Evolutionary conservation across 2,888 invertebrate genomes (phyloP).

Genomic region (Rhyacophila evoluta): DNA sequence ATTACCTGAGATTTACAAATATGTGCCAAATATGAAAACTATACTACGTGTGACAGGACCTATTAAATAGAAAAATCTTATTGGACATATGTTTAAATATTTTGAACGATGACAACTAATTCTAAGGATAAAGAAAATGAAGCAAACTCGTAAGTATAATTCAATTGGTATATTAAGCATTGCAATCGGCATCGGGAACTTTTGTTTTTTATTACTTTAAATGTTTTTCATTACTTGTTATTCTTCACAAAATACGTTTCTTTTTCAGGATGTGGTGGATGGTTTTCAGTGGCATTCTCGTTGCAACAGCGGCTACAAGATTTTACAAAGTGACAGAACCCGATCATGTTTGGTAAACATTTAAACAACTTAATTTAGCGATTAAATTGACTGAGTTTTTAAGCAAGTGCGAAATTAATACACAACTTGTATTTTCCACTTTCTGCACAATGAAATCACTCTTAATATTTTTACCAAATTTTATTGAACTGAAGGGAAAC

Average conservation of each 20-base stretch:
- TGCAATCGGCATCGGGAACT: too few species aligned
- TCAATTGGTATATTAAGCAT: too few species aligned
- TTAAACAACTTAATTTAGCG: too few species aligned
- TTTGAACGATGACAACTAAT: slow-evolving; percentile 33
- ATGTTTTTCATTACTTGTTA: too few species aligned
- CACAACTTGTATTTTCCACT: too few species aligned
- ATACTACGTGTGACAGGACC: slow-evolving; percentile 36
- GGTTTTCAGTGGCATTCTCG: slow-evolving; percentile 74
- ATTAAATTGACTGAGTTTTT: too few species aligned
- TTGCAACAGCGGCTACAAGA: slow-evolving; percentile 80
- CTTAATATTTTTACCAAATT: too few species aligned
- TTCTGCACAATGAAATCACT: too few species aligned
- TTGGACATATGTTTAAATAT: neutral
- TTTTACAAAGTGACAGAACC: slow-evolving; percentile 93
- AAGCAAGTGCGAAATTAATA: too few species aligned
- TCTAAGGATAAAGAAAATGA: slow-evolving; percentile 1
- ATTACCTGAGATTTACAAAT: neutral
- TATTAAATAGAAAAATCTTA: neutral
- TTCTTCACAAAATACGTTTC: too few species aligned
- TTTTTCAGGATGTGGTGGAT: slow-evolving; percentile 73
- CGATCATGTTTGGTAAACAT: slow-evolving; percentile 90
- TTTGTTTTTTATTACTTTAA: too few species aligned
- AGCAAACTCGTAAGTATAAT: slow-evolving; percentile 38
- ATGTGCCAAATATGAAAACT: slow-evolving; percentile 44
- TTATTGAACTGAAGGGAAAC: too few species aligned